phyloP scores from a whole-genome alignment of 2,113 vertebrate species.

The Erythrocebus patas region DNA sequence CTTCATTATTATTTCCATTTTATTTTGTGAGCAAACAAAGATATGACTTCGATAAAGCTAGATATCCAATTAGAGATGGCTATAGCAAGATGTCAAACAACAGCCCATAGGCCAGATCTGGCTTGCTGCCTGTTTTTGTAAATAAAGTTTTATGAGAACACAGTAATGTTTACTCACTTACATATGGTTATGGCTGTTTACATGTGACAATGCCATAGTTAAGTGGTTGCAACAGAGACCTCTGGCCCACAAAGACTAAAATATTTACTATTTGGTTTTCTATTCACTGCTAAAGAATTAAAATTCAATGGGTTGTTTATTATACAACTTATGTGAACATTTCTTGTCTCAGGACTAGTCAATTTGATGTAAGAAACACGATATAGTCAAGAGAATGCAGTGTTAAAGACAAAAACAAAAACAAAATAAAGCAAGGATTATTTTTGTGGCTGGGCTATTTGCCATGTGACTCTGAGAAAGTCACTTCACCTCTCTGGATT shows the following conservation, averaged over 20 bases:
- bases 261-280: background rate
- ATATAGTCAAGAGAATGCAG: background rate
- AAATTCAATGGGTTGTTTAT: background rate
- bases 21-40: slow-evolving; percentile 14
- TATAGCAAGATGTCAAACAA: background rate
- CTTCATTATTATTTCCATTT: slow-evolving; percentile 11
- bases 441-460: slow-evolving; percentile 29
- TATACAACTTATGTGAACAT: background rate
- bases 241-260: background rate
- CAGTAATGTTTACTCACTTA: background rate
- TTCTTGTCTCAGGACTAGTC: background rate
- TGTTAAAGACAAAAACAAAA: background rate
- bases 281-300: background rate
- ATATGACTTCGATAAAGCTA: background rate
- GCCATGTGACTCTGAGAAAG: background rate
- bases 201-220: background rate
- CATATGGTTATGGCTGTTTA: background rate
- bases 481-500: background rate
- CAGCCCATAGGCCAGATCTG: background rate
- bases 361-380: background rate
- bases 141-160: background rate
- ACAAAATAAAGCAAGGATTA: background rate
- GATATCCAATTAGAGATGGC: background rate
- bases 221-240: background rate
- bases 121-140: background rate